These are phyloP conservation scores for Umimayanthus chanpuru DNA, from an alignment of 92 coral and sea anemone genomes.

Conservation along the genomic window DNA sequence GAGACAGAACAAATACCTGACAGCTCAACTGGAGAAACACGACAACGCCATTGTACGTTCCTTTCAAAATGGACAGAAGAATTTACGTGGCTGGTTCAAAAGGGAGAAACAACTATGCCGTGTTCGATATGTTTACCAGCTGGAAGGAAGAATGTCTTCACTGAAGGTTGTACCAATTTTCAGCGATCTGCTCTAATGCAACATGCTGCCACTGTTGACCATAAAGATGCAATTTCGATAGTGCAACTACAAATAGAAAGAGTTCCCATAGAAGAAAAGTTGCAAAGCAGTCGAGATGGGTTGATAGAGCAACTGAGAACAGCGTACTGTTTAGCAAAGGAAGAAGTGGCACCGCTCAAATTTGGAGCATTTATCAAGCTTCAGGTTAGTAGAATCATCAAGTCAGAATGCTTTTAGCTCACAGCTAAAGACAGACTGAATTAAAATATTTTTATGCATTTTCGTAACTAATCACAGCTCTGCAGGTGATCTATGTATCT, in stretches of 20 bases:
- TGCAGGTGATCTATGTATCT: slow-evolving; percentile 21
- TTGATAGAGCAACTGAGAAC: slow-evolving; percentile 44
- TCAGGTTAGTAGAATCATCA: slow-evolving; percentile 42
- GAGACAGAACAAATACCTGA: too few relatives aligned
- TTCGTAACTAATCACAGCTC: slow-evolving; percentile 19
- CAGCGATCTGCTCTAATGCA: too few relatives aligned
- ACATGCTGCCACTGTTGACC: too few relatives aligned
- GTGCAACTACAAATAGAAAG: slow-evolving; percentile 37
- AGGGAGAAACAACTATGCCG: too few relatives aligned
- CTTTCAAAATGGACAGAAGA: too few relatives aligned
- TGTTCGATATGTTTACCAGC: too few relatives aligned
- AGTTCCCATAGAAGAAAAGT: slow-evolving; percentile 39
- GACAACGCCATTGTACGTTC: too few relatives aligned
- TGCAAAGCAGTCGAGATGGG: background rate
- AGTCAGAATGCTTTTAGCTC: slow-evolving; percentile 35
- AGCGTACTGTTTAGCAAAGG: slow-evolving; percentile 39
- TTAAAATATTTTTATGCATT: slow-evolving; percentile 17
- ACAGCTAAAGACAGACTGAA: slow-evolving; percentile 4
- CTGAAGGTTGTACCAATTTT: too few relatives aligned
- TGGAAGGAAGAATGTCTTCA: too few relatives aligned
- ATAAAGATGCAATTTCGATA: too few relatives aligned
- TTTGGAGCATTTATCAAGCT: slow-evolving; percentile 35
- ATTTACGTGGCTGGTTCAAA: too few relatives aligned
- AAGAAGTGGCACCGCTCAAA: slow-evolving; percentile 44
- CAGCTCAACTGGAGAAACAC: too few relatives aligned